Evolutionary conservation across 1,140 invertebrate species (phyloP).

Genomic region (Rhopalosiphum maidis): DNA sequence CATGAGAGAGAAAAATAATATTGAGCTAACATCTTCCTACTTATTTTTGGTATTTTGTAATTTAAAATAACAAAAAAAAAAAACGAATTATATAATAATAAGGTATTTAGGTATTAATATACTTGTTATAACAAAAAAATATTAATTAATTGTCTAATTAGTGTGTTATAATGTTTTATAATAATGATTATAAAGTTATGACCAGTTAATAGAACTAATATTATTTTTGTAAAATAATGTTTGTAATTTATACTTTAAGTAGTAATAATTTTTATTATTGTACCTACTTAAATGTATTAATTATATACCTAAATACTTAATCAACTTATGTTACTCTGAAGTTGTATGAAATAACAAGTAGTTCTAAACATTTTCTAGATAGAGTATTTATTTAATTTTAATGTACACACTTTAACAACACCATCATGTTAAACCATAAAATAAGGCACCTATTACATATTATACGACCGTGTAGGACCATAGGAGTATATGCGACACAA

Average conservation of each 20-base stretch:
- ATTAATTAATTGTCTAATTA: neutral
- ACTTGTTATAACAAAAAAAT: neutral
- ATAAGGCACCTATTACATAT: too few relatives aligned
- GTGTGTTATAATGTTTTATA: neutral
- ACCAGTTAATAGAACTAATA: neutral
- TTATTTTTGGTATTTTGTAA: neutral
- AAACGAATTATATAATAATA: neutral
- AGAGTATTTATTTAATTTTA: neutral
- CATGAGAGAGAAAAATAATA: neutral
- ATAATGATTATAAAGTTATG: neutral
- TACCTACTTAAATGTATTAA: neutral
- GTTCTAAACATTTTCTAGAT: neutral
- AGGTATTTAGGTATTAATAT: neutral
- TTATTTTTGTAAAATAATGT: neutral
- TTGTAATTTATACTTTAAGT: neutral
- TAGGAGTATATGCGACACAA: neutral
- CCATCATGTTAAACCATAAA: neutral
- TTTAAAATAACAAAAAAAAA: neutral
- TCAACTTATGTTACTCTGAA: neutral
- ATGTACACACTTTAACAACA: neutral
- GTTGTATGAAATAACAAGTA: neutral
- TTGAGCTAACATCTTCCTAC: neutral
- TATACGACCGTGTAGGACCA: too few relatives aligned
- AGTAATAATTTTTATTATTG: neutral
- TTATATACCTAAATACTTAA: neutral